These are phyloP conservation scores for Dascillus cervinus DNA, from an alignment of 2,888 invertebrate genomes.

Conservation along the genomic window DNA sequence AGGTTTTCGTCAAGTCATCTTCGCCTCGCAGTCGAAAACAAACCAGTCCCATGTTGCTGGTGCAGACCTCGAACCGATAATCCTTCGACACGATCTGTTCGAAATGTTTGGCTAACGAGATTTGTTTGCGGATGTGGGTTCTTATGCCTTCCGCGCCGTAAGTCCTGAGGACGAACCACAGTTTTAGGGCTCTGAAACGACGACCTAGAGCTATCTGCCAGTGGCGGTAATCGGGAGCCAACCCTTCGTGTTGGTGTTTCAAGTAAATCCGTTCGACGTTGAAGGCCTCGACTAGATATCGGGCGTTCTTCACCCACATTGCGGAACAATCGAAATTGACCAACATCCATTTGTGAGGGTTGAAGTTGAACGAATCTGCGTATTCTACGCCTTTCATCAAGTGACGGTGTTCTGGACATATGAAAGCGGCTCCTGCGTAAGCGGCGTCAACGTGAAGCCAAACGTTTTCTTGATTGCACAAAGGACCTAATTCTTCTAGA, in stretches of 20 bases:
- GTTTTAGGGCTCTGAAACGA: constrained; percentile 79
- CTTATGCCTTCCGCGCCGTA: constrained; percentile 77
- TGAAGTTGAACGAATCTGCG: constrained; percentile 87
- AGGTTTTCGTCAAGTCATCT: constrained; percentile 58
- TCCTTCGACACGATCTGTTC: constrained; percentile 63
- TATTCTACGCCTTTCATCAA: constrained; percentile 70
- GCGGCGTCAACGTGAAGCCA: constrained; percentile 98
- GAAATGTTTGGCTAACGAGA: constrained; percentile 70
- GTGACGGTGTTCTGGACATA: constrained; percentile 84
- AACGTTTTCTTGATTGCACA: constrained; percentile 65
- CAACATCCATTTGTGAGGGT: constrained; percentile 93
- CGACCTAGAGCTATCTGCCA: constrained; percentile 85
- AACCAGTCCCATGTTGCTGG: constrained; percentile 54
- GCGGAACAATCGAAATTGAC: constrained; percentile 94
- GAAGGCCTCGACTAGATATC: constrained; percentile 74
- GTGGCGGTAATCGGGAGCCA: constrained; percentile 58
- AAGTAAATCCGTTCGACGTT: constrained; percentile 87
- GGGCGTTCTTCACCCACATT: constrained; percentile 81
- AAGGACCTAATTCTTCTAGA: constrained; percentile 70
- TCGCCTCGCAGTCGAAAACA: constrained; percentile 81
- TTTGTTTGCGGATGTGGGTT: constrained; percentile 66
- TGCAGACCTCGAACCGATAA: constrained; percentile 67
- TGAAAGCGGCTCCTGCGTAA: constrained; percentile 86
- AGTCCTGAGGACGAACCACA: constrained; percentile 87
- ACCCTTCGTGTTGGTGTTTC: constrained; percentile 60